Evolutionary conservation across 2,888 invertebrate genomes (phyloP), one percentile per base, ranked within the genome.

Genomic region (Chrysodeixis includens): DNA sequence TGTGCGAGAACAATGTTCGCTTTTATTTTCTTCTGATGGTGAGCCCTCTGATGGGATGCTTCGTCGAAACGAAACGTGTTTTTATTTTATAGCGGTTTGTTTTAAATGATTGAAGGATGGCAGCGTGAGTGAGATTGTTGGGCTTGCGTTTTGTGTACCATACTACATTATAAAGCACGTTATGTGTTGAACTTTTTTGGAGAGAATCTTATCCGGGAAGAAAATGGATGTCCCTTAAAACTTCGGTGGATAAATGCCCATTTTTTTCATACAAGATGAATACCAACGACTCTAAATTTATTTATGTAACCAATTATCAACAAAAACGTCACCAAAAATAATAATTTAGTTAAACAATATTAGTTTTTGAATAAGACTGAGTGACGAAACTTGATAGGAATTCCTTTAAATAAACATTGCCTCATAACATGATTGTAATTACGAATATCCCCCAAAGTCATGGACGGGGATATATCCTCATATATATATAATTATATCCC

Each of bases 1-100:
- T 88, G 89, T 88, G 88, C 85, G 85, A 85, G 87, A 88, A 89
- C 89, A 88, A 88, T 89, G 88, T 88, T 82, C 81, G 75, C 58
- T 74, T 83, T 87, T 87, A 86, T 88, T 87, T 86, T 84, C 80
- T 82, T 83, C 80, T 79, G 82, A 78, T 83, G 83, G 66, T 71
- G 58, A 56, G 69, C 69, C 64, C 71, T 58, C 71, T 86, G 85
- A 83, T 83, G 83, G 82, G 78, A 78, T 77, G 83, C 75, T 81
- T 76, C 67, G 65, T 32, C 51, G 78, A 67, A 66, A 62, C 49
- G 62, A 61, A 77, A 79, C 79, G 62, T 60, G 82, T 81, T 79
- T 56, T 70, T 65, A 79, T 79, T 81, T 79, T 79, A 79, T 74
- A 81, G 82, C 82, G 76, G 71, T 74, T 81, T 74, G 77, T 81